Base-by-base conservation (phyloP, 2,797 vertebrate genomes). In the Lepidocolaptes lacrymiger region DNA sequence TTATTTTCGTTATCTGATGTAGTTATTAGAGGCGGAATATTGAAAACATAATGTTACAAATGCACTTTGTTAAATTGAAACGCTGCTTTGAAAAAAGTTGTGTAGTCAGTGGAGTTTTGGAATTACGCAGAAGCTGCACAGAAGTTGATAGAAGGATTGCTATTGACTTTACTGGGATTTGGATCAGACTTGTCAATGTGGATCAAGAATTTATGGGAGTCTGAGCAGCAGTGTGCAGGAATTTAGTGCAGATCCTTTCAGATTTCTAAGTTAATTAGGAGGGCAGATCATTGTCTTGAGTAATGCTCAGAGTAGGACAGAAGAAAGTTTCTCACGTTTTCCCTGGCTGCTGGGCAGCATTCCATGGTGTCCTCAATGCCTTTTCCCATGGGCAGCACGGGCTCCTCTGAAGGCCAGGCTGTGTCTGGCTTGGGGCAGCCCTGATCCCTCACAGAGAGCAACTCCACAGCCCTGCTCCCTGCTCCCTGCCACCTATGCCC, bases 131-230 rank as follows among this genome's bases (percentile, higher is more conserved):
- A 88, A 93, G 54, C 6, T 18, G 7, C 12, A 8, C 26, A 19
- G 23, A 78, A 84, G 20, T 62, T 90, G 74, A 88, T 55, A 52
- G 82, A 86, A 80, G 88, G 88, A 52, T 91, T 94, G 43, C 15
- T 52, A 49, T 90, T 71, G 85, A 90, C 30, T 78, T 92, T 44
- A 49, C 44, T 86, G 81, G 74, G 55, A 82, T 94, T 91, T 91
- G 84, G 75, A 87, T 79, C 48, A 73, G 71, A 20, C 32, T 88
- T 87, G 81, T 71, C 81, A 69, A 79, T 76, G 34, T 32, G 59
- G 92, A 95, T 94, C 73, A 85, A 89, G 93, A 95, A 91, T 95
- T 96, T 91, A 83, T 0, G 5, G 52, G 26, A 84, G 39, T 39
- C 66, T 77, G 68, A 95, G 30, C 9, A 89, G 37, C 34, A 61